Conservation (phyloP, 2,888 invertebrate genomes). For the Scotopteryx bipunctaria region DNA sequence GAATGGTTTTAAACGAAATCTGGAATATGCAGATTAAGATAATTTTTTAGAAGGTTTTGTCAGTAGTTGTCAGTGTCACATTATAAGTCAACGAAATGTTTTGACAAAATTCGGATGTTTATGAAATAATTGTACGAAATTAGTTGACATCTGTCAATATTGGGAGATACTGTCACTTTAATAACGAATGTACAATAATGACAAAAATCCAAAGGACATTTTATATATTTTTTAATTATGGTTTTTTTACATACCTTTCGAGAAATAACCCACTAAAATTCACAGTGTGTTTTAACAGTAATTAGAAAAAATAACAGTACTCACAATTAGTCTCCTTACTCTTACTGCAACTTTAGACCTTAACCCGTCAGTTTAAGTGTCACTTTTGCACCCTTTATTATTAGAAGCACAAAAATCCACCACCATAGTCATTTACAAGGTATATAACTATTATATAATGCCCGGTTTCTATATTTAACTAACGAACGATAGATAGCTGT, state of each 20-base stretch:
- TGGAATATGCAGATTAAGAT: no score
- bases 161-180: not conserved
- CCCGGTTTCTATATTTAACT: not conserved
- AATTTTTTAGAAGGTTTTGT: no score
- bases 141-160: not conserved
- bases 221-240: not conserved
- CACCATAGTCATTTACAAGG: no score
- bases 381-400: not conserved
- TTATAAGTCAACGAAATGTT: no score
- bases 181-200: no score
- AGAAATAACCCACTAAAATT: constrained; percentile 7
- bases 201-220: no score
- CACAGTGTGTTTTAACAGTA: constrained; percentile 1
- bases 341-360: not conserved
- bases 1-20: no score
- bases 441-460: not conserved
- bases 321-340: not conserved
- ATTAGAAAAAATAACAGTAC: not conserved
- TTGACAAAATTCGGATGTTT: no score
- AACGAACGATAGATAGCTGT: no score
- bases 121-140: no score
- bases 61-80: no score
- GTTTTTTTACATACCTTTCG: constrained; percentile 2
- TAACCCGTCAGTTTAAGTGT: not conserved
- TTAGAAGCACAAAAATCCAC: not conserved